Evolutionary conservation across 53 echinoderm and acorn worm genomes (phyloP), one percentile per base, ranked within the genome.

Genomic region (Holothuria leucospilota): DNA sequence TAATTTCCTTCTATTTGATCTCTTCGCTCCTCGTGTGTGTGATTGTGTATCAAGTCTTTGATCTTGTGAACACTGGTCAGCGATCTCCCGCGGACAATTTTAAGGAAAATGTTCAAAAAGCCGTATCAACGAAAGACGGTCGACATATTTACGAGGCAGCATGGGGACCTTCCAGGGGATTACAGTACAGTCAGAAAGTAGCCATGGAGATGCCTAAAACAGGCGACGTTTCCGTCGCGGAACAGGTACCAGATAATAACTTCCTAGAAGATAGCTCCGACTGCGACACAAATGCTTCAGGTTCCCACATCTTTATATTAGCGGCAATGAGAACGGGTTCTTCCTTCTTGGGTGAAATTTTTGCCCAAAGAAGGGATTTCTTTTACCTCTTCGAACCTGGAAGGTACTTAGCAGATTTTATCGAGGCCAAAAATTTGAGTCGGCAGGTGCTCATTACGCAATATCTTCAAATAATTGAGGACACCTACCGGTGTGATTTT

Each of bases 331-430:
- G 96, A 53, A 96, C 94, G 1, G 96, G 96, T 26, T 96, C 96
- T 11, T 96, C 96, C 6, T 94, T 94, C 60, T 77, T 96, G 20
- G 96, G 96, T 8, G 91, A 94, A 86, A 58, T 96, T 39, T 90
- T 94, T 46, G 89, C 89, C 51, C 89, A 89, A 90, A 82, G 91
- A 18, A 69, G 23, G 2, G 92, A 94, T 78, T 87, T 94, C 86
- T 96, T 96, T 84, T 96, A 96, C 85, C 87, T 96, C 25, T 96
- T 94, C 42, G 96, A 96, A 72, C 96, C 96, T 66, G 96, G 96
- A 10, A 82, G 88, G 51, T 67, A 67, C 7, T 51, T 94, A 8
- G 87, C 90, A 80, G 73, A 82, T 59, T 39, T 80, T 38, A 84
- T 93, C 18, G 85, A 91, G 26, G 62, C 71, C 5, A 40, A 71